Conservation (phyloP, 2,797 vertebrate genomes). For the Syngnathus rostellatus region DNA sequence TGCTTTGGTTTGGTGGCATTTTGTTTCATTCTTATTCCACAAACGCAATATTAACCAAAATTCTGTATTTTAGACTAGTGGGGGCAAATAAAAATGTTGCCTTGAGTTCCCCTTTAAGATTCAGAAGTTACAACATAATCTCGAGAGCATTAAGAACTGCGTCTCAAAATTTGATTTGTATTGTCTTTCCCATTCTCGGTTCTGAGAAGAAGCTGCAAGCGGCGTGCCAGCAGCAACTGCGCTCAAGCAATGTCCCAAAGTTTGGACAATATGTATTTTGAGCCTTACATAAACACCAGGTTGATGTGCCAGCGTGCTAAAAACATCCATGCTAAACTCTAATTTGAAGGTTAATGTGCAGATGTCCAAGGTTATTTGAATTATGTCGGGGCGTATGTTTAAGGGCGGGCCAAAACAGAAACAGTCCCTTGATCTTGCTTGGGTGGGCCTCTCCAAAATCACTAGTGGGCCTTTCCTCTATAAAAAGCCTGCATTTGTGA, state of each 20-base stretch:
- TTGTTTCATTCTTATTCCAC: too few species aligned
- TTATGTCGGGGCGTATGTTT: constrained; percentile 63
- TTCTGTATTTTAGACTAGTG: too few species aligned
- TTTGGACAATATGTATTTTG: constrained; percentile 52
- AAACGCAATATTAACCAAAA: too few species aligned
- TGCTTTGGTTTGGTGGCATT: too few species aligned
- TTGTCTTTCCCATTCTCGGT: neutral
- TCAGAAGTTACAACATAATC: neutral
- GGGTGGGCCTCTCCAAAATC: constrained; percentile 67
- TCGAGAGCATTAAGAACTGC: neutral
- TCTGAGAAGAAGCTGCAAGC: neutral
- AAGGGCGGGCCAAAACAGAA: constrained; percentile 36
- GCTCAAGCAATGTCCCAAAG: constrained; percentile 34
- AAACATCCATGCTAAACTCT: constrained; percentile 66
- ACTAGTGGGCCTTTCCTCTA: constrained; percentile 42
- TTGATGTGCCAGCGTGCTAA: constrained; percentile 59
- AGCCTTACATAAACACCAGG: constrained; percentile 62
- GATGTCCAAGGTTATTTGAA: constrained; percentile 63
- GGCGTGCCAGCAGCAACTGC: constrained; percentile 20
- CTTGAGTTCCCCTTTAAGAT: neutral
- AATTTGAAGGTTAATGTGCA: constrained; percentile 69
- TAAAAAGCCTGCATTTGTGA: constrained; percentile 53
- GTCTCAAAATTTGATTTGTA: neutral
- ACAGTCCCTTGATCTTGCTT: constrained; percentile 56
- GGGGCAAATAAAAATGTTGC: too few species aligned